These are phyloP conservation scores for Colletes gigas DNA, from an alignment of 1,140 invertebrate genomes.

Conservation along the genomic window DNA sequence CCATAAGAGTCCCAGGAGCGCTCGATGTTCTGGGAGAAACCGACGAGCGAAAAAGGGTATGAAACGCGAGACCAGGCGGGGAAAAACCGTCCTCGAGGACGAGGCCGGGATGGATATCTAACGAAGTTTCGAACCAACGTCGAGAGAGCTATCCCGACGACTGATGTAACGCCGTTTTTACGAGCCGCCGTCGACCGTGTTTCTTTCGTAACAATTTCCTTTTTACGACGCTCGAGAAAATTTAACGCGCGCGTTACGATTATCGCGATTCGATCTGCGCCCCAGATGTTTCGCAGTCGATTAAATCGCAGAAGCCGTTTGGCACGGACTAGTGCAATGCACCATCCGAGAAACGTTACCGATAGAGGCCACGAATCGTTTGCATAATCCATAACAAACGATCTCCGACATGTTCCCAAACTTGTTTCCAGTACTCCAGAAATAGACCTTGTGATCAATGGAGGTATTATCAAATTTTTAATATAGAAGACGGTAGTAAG, in stretches of 20 bases:
- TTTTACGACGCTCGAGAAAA: background rate
- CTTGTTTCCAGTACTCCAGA: too few species aligned
- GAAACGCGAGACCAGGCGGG: too few species aligned
- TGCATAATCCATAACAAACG: too few species aligned
- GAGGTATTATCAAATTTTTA: too few species aligned
- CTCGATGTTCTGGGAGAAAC: conserved; percentile 3
- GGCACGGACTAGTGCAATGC: too few species aligned
- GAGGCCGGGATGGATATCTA: background rate
- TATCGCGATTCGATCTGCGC: background rate
- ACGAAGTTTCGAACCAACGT: background rate
- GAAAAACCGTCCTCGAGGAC: background rate
- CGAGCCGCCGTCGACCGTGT: background rate
- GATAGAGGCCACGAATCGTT: too few species aligned
- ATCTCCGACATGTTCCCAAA: too few species aligned
- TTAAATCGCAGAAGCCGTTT: background rate
- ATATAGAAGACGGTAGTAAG: too few species aligned
- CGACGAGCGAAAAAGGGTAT: background rate
- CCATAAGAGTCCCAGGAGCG: conserved; percentile 1
- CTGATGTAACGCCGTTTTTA: background rate
- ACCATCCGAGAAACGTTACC: background rate
- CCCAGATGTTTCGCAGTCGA: background rate
- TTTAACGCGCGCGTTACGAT: background rate
- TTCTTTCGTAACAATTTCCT: background rate
- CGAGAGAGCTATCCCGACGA: background rate
- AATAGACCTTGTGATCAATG: too few species aligned